A percentile compares a stretch with the other conserved stretches of the same genome.
Conservation (phyloP, 1,140 invertebrate genomes). For the Drosophila sulfurigaster region DNA sequence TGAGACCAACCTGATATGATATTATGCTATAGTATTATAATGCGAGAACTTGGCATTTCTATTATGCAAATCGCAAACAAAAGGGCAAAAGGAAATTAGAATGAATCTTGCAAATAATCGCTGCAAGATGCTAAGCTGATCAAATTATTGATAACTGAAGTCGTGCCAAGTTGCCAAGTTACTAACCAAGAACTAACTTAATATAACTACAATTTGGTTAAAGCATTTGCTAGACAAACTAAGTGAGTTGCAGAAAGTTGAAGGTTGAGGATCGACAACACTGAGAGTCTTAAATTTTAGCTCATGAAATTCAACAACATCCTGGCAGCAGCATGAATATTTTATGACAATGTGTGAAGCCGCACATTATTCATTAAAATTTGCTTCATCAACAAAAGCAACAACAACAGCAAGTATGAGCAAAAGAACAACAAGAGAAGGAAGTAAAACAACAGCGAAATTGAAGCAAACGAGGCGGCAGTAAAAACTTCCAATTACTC, state of each 20-base stretch:
- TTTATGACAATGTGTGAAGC: conserved; percentile 76
- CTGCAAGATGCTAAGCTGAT: background rate
- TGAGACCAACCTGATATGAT: conserved; percentile 69
- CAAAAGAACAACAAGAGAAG: conserved; percentile 24
- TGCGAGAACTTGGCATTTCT: conserved; percentile 16
- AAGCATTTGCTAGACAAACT: background rate
- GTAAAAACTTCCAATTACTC: conserved; percentile 82
- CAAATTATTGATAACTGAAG: background rate
- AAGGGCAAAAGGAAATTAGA: background rate
- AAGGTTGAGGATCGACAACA: background rate
- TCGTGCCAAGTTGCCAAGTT: no score
- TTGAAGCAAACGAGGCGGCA: conserved; percentile 79
- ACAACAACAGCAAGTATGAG: conserved; percentile 14
- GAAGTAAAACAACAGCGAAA: conserved; percentile 51
- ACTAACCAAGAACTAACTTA: no score
- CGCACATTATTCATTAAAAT: conserved; percentile 82
- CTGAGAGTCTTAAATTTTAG: conserved; percentile 13
- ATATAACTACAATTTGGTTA: no score
- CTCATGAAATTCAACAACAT: conserved; percentile 34
- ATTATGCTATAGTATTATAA: conserved; percentile 37
- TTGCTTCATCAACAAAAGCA: conserved; percentile 69
- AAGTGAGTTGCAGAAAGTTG: background rate
- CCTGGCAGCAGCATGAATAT: conserved; percentile 59
- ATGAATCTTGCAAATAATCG: background rate
- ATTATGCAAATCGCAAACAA: conserved; percentile 17